Evolutionary conservation across 2,113 vertebrate species (phyloP).

Genomic region (Lepidothrix coronata): DNA sequence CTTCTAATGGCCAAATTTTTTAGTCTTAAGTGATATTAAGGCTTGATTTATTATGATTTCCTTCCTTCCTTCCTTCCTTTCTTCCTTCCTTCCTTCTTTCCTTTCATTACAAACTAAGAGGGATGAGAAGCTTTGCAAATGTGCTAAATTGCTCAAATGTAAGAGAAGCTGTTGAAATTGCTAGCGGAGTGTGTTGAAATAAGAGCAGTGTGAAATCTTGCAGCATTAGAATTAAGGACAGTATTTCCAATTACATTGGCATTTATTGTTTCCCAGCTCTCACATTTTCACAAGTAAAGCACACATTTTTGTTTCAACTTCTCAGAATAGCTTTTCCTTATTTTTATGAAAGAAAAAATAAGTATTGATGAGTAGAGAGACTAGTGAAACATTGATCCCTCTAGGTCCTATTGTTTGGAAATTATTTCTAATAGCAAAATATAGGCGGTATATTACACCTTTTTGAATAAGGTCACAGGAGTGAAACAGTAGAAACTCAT

Average conservation of each 20-base stretch:
- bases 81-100: neutral
- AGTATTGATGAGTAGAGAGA: neutral
- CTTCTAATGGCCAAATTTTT: neutral
- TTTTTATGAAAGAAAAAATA: neutral
- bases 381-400: neutral
- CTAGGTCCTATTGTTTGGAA: neutral
- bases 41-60: neutral
- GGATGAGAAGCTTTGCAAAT: neutral
- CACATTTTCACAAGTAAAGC: neutral
- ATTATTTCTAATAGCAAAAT: conserved; percentile 1
- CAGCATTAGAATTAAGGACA: neutral
- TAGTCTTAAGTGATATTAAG: neutral
- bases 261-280: neutral
- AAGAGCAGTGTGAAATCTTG: neutral
- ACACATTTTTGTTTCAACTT: neutral
- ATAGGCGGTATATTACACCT: neutral
- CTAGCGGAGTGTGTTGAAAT: neutral
- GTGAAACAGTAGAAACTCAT: neutral
- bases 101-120: neutral
- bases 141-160: neutral
- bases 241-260: neutral
- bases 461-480: conserved; percentile 9
- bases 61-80: too few relatives aligned
- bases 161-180: neutral
- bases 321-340: neutral